Evolutionary conservation across 2,797 vertebrate species (phyloP).

Genomic region (Scolopax bukidnonensis): DNA sequence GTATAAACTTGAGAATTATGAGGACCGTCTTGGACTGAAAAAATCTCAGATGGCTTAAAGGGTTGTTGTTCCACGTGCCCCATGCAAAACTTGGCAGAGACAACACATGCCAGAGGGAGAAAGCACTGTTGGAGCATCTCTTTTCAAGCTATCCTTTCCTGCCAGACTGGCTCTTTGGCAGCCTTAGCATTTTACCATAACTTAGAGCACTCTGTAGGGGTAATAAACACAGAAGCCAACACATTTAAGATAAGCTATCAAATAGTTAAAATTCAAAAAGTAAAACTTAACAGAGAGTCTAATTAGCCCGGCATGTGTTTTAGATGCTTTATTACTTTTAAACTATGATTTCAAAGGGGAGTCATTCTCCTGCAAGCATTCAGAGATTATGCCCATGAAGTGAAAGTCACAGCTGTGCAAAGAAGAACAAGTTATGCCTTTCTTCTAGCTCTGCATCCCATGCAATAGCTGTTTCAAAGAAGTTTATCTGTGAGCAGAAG

Average conservation of each 20-base stretch:
- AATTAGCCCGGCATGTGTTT: background rate
- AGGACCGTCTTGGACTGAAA: background rate
- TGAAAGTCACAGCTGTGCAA: background rate
- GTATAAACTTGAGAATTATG: background rate
- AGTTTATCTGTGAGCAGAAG: background rate
- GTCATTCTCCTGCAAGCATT: background rate
- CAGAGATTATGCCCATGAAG: background rate
- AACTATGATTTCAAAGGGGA: constrained; percentile 15
- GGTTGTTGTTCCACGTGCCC: background rate
- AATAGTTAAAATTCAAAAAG: constrained; percentile 30
- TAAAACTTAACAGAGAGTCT: background rate
- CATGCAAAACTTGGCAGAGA: background rate
- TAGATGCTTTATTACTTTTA: constrained; percentile 17
- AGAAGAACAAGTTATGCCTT: background rate
- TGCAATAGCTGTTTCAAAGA: background rate
- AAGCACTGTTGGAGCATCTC: background rate
- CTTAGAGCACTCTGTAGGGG: background rate
- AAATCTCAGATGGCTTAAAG: background rate
- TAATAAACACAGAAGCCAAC: background rate
- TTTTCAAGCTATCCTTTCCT: background rate
- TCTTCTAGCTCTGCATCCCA: background rate
- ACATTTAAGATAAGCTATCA: background rate
- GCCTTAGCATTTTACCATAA: background rate
- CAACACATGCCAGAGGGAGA: background rate
- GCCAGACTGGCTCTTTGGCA: background rate